Conservation (phyloP, 2,888 invertebrate species). For the Drosophila austrosaltans region DNA sequence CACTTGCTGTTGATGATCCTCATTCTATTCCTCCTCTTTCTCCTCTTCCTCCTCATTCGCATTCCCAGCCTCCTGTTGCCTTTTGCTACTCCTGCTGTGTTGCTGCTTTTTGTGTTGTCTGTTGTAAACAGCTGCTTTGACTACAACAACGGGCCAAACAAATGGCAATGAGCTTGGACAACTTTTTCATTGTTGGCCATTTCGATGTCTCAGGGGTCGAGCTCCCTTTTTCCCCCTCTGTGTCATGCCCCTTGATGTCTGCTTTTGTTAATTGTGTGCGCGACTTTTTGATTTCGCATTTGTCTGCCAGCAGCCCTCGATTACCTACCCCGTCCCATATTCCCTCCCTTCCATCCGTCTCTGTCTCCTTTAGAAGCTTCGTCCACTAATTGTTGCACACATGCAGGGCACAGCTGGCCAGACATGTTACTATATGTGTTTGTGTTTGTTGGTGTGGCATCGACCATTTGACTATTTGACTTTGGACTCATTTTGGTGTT, state of each 20-base stretch:
- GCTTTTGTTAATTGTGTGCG: constrained; percentile 61
- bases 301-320: constrained; percentile 30
- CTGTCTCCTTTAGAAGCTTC: constrained; percentile 22
- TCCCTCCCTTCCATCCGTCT: neutral
- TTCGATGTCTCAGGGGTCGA: constrained; percentile 53
- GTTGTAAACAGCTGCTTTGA: constrained; percentile 51
- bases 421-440: constrained; percentile 17
- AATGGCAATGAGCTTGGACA: constrained; percentile 37
- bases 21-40: too few relatives aligned
- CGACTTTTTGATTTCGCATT: constrained; percentile 57
- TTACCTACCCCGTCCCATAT: neutral
- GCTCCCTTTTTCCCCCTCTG: constrained; percentile 9
- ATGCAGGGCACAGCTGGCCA: constrained; percentile 27
- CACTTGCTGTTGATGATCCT: neutral
- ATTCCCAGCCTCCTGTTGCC: too few relatives aligned
- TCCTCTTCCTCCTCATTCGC: too few relatives aligned
- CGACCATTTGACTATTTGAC: constrained; percentile 11
- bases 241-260: constrained; percentile 25
- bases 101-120: constrained; percentile 21
- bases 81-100: neutral
- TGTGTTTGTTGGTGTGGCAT: constrained; percentile 19
- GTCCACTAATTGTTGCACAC: constrained; percentile 31
- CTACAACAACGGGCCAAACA: constrained; percentile 34
- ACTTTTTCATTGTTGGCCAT: constrained; percentile 55
- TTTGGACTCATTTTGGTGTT: constrained; percentile 9